A percentile compares a stretch with the other conserved stretches of the same genome.
Conservation (phyloP, 2,113 vertebrate species). For the Neomonachus schauinslandi region DNA sequence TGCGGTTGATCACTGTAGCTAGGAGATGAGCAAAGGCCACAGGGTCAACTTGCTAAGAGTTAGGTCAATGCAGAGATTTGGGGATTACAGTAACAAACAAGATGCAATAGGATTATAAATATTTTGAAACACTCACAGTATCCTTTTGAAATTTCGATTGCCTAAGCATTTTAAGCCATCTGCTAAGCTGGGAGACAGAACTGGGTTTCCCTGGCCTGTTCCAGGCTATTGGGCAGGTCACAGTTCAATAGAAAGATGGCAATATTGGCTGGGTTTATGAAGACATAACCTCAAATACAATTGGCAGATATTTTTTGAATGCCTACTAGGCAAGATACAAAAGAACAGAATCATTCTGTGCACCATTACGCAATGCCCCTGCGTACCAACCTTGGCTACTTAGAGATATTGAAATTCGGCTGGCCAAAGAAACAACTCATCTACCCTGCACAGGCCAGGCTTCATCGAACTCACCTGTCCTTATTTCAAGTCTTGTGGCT, state of each 20-base stretch:
- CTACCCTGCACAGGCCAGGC: no score
- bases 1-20: not conserved
- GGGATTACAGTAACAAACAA: not conserved
- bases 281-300: not conserved
- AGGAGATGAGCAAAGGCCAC: not conserved
- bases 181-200: not conserved
- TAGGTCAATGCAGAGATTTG: not conserved
- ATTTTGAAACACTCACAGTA: not conserved
- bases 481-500: not conserved
- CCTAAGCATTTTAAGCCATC: not conserved
- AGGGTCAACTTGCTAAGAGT: not conserved
- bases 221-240: not conserved
- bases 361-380: no score
- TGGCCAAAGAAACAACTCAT: not conserved
- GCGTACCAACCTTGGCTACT: not conserved
- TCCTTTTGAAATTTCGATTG: conserved; percentile 12
- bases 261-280: not conserved
- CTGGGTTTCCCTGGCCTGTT: not conserved
- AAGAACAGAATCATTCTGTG: not conserved
- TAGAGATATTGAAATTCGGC: not conserved
- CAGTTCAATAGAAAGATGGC: not conserved
- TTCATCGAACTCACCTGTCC: not conserved
- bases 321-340: not conserved
- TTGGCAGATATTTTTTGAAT: not conserved
- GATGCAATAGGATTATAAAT: not conserved